phyloP scores from a whole-genome alignment of 2,113 vertebrate genomes.

The Alligator mississippiensis region DNA sequence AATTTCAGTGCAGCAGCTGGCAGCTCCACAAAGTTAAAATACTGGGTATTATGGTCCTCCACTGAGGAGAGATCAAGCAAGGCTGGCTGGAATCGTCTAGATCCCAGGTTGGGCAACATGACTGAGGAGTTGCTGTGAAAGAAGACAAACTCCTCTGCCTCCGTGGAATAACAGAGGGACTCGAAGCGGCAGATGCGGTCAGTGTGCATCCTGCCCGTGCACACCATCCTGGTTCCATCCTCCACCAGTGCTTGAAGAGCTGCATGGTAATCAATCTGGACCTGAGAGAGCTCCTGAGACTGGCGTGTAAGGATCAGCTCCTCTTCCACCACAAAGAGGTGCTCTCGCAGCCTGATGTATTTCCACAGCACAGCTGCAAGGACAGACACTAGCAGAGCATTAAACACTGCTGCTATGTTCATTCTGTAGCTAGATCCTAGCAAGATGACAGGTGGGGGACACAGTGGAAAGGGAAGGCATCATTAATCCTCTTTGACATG shows the following conservation, averaged over 20 bases:
- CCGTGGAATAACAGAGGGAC: conserved; percentile 94
- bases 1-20: conserved; percentile 91
- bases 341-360: conserved; percentile 88
- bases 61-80: conserved; percentile 95
- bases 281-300: conserved; percentile 84
- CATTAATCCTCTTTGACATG: conserved; percentile 61
- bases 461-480: conserved; percentile 52
- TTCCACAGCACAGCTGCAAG: conserved; percentile 96
- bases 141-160: conserved; percentile 96
- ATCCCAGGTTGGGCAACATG: conserved; percentile 95
- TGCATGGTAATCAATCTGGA: conserved; percentile 88
- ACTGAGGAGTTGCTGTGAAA: conserved; percentile 93
- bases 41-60: conserved; percentile 98
- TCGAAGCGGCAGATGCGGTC: conserved; percentile 96
- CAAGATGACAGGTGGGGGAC: conserved; percentile 69
- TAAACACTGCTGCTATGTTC: conserved; percentile 91
- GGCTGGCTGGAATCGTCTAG: conserved; percentile 94
- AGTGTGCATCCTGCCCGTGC: conserved; percentile 95
- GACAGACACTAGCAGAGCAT: conserved; percentile 92
- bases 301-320: conserved; percentile 86
- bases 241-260: conserved; percentile 90
- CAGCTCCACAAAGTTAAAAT: conserved; percentile 97
- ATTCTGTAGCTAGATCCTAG: conserved; percentile 86
- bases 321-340: conserved; percentile 88
- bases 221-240: conserved; percentile 95